Conservation (phyloP, 2,797 vertebrate genomes). For the Coluber constrictor region DNA sequence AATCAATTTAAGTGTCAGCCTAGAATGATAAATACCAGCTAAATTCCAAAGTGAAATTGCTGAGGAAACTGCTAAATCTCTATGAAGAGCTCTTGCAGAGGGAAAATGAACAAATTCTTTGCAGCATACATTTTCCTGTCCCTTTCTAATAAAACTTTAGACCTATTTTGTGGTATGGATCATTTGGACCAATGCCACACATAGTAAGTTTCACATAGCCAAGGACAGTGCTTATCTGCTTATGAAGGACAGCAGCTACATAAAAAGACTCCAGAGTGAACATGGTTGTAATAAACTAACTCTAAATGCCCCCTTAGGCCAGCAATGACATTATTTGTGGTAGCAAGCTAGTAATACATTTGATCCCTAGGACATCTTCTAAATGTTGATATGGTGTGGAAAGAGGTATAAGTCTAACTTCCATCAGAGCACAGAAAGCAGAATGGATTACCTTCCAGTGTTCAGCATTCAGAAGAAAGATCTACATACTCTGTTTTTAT, state of each 20-base stretch:
- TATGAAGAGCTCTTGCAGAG: background rate
- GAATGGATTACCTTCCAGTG: background rate
- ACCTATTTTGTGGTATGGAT: slow-evolving; percentile 40
- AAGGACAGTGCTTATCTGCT: slow-evolving; percentile 57
- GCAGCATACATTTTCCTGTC: slow-evolving; percentile 32
- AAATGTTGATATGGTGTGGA: slow-evolving; percentile 51
- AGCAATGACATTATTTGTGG: slow-evolving; percentile 69
- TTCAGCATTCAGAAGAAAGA: slow-evolving; percentile 21
- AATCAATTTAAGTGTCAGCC: background rate
- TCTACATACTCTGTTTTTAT: background rate
- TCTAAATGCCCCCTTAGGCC: slow-evolving; percentile 69
- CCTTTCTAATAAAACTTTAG: slow-evolving; percentile 52
- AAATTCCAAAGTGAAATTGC: background rate
- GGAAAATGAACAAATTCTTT: background rate
- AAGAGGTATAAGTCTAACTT: slow-evolving; percentile 43
- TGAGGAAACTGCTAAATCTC: background rate
- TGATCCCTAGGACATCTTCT: slow-evolving; percentile 56
- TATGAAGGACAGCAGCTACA: slow-evolving; percentile 59
- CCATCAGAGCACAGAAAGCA: background rate
- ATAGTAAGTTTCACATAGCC: slow-evolving; percentile 50
- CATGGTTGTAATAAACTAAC: slow-evolving; percentile 68
- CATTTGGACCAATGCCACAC: slow-evolving; percentile 46
- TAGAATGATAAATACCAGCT: background rate
- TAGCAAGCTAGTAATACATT: slow-evolving; percentile 62
- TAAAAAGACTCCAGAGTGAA: slow-evolving; percentile 65